Base-by-base conservation (phyloP, 2,888 invertebrate genomes). In the Dysmachus trigonus region DNA sequence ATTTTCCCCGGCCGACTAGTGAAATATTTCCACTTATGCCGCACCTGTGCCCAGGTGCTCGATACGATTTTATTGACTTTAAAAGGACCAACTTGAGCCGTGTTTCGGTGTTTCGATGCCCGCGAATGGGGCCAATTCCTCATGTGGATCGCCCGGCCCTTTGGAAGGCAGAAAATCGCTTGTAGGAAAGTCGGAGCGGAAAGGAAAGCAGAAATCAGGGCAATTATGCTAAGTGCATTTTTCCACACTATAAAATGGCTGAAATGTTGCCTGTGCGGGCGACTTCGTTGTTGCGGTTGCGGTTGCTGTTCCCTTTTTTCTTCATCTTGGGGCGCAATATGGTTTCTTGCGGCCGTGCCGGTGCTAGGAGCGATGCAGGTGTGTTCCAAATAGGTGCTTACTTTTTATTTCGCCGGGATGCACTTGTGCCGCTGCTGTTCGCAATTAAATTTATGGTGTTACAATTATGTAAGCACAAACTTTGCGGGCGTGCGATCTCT, bases 221-320 rank as follows among this genome's bases (percentile, higher is more conserved):
- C 79, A 79, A 79, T 79, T 79, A 79, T 79, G 79, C n/a, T 79
- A 79, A 79, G 79, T 79, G 79, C 41, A 79, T 41, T 79, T 79
- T 22, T 79, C 47, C 79, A 79, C 30, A 79, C 15, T 79, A 31
- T 41, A 51, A 51, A 47, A 30, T 27, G 47, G 47, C 2, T 31
- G 79, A 79, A 79, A 47, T 79, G 41, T 51, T n/a, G 27, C 30
- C 18, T 13, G 8, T 1, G 30, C 35, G 73, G 13, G 73, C 7
- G 38, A n/a, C 35, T 31, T 27, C n/a, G 15, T 27, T 72, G 13
- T n/a, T 47, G 18, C 18, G n/a, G 13, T n/a, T 47, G 18, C 18
- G n/a, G 79, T 27, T 15, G 27, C n/a, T n/a, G 51, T n/a, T 27
- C 38, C 27, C 30, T 47, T 38, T 76, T 22, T 22, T 35, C 33